These are phyloP conservation scores for Lemur catta DNA, from an alignment of 2,797 vertebrate genomes.

Conservation along the genomic window DNA sequence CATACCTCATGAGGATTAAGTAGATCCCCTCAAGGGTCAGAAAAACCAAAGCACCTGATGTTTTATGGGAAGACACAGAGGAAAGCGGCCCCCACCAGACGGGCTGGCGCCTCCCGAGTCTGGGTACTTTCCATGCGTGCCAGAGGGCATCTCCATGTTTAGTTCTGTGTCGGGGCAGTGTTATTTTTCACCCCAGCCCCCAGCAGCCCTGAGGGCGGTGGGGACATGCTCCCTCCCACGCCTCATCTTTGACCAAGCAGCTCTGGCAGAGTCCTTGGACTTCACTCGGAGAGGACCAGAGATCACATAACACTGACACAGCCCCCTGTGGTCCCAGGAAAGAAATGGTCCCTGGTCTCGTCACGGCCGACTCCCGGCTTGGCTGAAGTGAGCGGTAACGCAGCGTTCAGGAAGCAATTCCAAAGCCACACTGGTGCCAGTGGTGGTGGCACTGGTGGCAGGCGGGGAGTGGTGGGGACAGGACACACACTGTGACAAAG, in stretches of 20 bases:
- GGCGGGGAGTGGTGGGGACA: neutral
- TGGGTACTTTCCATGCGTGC: neutral
- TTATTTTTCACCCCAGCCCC: conserved; percentile 76
- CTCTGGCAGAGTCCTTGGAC: neutral
- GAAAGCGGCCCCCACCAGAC: neutral
- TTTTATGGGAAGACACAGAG: neutral
- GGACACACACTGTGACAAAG: neutral
- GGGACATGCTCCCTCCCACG: conserved; percentile 48
- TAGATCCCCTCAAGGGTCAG: neutral
- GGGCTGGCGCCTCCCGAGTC: neutral
- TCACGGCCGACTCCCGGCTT: accelerated
- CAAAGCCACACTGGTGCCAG: accelerated
- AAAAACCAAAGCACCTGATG: neutral
- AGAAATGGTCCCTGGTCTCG: neutral
- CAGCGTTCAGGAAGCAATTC: neutral
- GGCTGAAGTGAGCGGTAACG: neutral
- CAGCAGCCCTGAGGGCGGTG: conserved; percentile 58
- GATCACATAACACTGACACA: neutral
- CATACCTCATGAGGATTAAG: accelerated
- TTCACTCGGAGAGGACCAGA: conserved; percentile 34
- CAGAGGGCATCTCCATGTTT: conserved; percentile 63
- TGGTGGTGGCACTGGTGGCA: no score
- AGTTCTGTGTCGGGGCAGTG: conserved; percentile 42
- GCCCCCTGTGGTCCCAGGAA: neutral
- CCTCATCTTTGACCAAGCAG: conserved; percentile 57